Evolutionary conservation across 2,888 invertebrate genomes (phyloP).

Genomic region (Cremastinae sp.): DNA sequence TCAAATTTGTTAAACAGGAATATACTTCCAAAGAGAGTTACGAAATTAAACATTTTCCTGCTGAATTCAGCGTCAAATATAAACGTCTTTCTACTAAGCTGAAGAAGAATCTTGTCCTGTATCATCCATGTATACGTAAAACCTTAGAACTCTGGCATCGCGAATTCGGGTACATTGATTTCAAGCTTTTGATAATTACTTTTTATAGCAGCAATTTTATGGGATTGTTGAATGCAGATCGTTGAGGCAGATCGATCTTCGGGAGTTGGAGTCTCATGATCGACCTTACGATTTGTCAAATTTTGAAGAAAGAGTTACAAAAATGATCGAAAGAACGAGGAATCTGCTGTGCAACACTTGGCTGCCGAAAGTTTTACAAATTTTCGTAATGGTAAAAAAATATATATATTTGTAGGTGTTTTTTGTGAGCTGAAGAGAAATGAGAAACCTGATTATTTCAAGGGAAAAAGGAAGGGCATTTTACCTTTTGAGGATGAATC

Average conservation of each 20-base stretch:
- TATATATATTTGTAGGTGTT: too few species aligned
- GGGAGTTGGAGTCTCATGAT: constrained; percentile 82
- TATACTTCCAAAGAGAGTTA: constrained; percentile 62
- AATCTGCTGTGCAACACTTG: constrained; percentile 85
- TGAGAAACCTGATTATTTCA: too few species aligned
- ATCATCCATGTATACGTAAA: constrained; percentile 91
- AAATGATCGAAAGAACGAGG: constrained; percentile 86
- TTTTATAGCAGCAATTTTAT: neutral
- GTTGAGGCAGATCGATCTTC: constrained; percentile 84
- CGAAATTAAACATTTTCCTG: constrained; percentile 65
- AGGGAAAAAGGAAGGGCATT: constrained; percentile 86
- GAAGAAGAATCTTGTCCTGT: constrained; percentile 85
- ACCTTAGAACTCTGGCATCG: constrained; percentile 91
- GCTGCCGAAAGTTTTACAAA: constrained; percentile 84
- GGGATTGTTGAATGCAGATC: constrained; percentile 80
- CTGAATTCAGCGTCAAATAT: constrained; percentile 63
- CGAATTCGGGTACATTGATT: constrained; percentile 85
- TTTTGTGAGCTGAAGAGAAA: too few species aligned
- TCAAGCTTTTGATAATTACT: neutral
- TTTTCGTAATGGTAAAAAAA: constrained; percentile 84
- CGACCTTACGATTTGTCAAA: constrained; percentile 86
- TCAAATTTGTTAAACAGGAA: too few species aligned
- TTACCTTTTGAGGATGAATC: constrained; percentile 86
- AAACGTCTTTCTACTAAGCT: constrained; percentile 80
- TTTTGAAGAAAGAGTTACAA: constrained; percentile 83